Conservation (phyloP, 2,888 invertebrate genomes). For the Pollenia angustigena region DNA sequence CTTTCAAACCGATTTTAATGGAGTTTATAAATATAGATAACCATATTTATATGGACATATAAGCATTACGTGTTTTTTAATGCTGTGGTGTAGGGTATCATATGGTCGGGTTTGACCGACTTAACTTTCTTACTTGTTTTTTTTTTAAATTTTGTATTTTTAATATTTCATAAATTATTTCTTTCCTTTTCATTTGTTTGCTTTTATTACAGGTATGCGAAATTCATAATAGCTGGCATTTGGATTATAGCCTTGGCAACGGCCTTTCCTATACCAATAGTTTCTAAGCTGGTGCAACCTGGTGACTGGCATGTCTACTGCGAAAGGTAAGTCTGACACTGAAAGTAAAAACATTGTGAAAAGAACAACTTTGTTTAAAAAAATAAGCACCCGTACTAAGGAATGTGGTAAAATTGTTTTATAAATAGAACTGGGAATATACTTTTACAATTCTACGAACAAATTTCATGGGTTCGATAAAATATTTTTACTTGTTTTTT, state of each 20-base stretch:
- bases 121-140: too few relatives aligned
- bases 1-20: too few relatives aligned
- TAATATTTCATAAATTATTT: conserved; percentile 19
- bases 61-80: too few relatives aligned
- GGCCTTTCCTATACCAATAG: conserved; percentile 91
- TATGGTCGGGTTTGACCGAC: too few relatives aligned
- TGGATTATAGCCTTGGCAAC: conserved; percentile 88
- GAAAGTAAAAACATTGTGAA: neutral
- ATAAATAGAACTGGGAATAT: neutral
- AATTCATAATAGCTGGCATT: conserved; percentile 83
- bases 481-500: too few relatives aligned
- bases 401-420: neutral
- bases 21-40: too few relatives aligned
- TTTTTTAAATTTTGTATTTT: neutral
- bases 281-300: conserved; percentile 89
- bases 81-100: too few relatives aligned
- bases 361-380: too few relatives aligned
- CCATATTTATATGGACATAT: too few relatives aligned
- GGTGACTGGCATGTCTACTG: conserved; percentile 87
- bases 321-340: conserved; percentile 86
- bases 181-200: neutral
- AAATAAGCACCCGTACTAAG: too few relatives aligned
- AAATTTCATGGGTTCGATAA: too few relatives aligned
- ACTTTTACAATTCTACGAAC: neutral
- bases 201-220: conserved; percentile 81